A percentile compares a stretch with the other conserved stretches of the same genome.
These are phyloP conservation scores for Glaucopsyche alexis DNA, from an alignment of 2,888 invertebrate species.

Conservation along the genomic window DNA sequence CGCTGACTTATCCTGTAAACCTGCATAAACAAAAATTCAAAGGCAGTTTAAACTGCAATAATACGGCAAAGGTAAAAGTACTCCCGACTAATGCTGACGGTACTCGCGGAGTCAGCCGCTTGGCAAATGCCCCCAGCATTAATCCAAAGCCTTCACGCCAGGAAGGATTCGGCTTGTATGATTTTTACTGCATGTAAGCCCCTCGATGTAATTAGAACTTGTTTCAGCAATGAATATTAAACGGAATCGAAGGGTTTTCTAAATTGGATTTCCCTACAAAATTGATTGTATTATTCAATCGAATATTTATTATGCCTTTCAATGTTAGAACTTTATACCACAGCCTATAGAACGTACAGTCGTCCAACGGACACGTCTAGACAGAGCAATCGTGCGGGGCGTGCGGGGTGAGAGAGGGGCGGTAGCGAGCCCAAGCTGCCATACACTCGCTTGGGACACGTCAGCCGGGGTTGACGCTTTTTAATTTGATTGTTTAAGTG, in stretches of 20 bases:
- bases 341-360: no score
- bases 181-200: constrained; percentile 65
- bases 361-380: no score
- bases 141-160: constrained; percentile 62
- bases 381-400: no score
- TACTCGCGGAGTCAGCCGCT: constrained; percentile 32
- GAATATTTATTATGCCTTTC: constrained; percentile 19
- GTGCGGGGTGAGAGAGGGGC: no score
- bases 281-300: constrained; percentile 15
- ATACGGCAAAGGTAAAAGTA: constrained; percentile 8
- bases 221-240: constrained; percentile 73
- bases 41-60: constrained; percentile 10
- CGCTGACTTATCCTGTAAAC: neutral
- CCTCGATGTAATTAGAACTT: constrained; percentile 58
- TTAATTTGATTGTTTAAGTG: no score
- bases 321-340: neutral
- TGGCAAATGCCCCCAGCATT: constrained; percentile 42
- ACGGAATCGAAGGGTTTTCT: constrained; percentile 46
- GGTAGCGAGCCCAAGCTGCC: no score
- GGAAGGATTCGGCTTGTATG: constrained; percentile 54
- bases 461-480: no score
- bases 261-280: constrained; percentile 1
- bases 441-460: no score
- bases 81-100: neutral
- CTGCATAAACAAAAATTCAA: constrained; percentile 5